Base-by-base conservation (phyloP, 2,888 invertebrate genomes). In the Drosophila paucipuncta region DNA sequence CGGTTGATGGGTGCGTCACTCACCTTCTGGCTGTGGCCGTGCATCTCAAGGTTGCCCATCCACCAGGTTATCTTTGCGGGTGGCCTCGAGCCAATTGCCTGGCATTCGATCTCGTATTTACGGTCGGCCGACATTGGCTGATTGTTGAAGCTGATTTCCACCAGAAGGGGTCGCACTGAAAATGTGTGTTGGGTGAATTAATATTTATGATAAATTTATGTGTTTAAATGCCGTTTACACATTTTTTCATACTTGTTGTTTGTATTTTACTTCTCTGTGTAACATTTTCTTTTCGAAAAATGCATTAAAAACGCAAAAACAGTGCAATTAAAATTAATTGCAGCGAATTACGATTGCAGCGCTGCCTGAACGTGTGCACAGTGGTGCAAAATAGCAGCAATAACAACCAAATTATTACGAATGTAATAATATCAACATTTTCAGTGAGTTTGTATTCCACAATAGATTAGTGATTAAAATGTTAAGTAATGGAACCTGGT, bases 41-140 rank as follows among this genome's bases (percentile, higher is more conserved):
- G 94, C 79, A 97, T 93, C 80, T 95, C 95, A 74, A 95, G 95
- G 55, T 95, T 96, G 87, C 97, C 97, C 94, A 97, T 95, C 95
- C 96, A 97, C 98, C 98, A 98, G 0, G 96, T 95, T 75, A 98
- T 96, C 89, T 96, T 95, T 0, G 98, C 97, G 0, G 98, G 96
- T 1, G 98, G 98, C 75, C 97, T 94, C 5, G 98, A 97, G 1
- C 98, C 98, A 57, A 96, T 95, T 1, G 97, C 96, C 92, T 96
- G 96, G 92, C 98, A 98, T 43, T 96, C 96, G 80, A 98, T 95
- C 91, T 97, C 96, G 77, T 97, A 97, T 91, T 95, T 95, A 89
- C 97, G 95, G 76, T 96, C 97, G 0, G 97, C 97, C 41, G 97
- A 97, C 72, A 98, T 94, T 0, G 97, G 97, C 87, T 97, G 96